phyloP scores from a whole-genome alignment of 1,140 invertebrate genomes.

The Cardiocondyla obscurior region DNA sequence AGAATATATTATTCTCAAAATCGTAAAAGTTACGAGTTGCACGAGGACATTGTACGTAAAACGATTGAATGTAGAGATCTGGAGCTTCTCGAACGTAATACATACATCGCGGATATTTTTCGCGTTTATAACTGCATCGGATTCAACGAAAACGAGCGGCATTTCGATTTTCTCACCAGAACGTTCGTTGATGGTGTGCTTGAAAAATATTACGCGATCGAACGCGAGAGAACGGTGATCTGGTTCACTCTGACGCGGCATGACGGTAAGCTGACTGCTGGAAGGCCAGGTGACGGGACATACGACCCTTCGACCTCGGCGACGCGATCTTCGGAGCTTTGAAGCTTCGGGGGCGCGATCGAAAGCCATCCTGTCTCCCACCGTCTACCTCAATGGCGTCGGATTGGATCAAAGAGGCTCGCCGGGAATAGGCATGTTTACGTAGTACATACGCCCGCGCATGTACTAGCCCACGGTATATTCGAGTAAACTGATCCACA shows the following conservation, averaged over 20 bases:
- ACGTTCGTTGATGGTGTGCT: neutral
- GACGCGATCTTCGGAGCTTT: slow-evolving; percentile 56
- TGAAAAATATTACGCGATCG: slow-evolving; percentile 13
- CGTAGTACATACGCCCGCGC: slow-evolving; percentile 44
- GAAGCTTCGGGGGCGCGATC: slow-evolving; percentile 37
- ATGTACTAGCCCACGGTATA: slow-evolving; percentile 30
- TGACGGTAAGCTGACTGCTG: slow-evolving; percentile 24
- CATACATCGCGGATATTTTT: neutral
- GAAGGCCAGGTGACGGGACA: slow-evolving; percentile 39
- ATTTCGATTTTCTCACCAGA: neutral
- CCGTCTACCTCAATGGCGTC: slow-evolving; percentile 53
- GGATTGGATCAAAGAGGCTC: slow-evolving; percentile 64
- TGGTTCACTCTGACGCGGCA: slow-evolving; percentile 17
- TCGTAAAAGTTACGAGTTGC: neutral
- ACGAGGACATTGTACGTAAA: neutral
- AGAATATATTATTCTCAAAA: neutral
- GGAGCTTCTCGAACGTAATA: neutral
- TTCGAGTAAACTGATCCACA: slow-evolving; percentile 54
- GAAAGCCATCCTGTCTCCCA: slow-evolving; percentile 57
- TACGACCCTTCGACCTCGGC: slow-evolving; percentile 44
- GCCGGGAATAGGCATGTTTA: slow-evolving; percentile 56
- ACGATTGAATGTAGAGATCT: neutral
- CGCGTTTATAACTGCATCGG: neutral
- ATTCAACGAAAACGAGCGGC: neutral
- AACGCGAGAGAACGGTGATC: slow-evolving; percentile 10